Conservation (phyloP, 2,888 invertebrate genomes). For the Pyrocoelia pectoralis region DNA sequence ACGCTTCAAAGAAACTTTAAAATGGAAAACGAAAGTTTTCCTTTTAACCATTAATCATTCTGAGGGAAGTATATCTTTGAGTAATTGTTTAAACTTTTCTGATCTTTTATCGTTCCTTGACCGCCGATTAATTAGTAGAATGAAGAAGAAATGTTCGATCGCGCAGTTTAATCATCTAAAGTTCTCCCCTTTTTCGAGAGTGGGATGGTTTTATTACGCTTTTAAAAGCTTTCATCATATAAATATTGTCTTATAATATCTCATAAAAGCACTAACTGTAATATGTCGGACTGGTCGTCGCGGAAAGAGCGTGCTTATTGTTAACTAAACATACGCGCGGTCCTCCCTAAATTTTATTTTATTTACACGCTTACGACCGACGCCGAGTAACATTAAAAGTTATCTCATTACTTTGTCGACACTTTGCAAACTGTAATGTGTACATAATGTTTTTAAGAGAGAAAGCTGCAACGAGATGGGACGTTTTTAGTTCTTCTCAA, state of each 20-base stretch:
- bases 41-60: slow-evolving; percentile 21
- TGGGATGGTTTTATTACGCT: slow-evolving; percentile 52
- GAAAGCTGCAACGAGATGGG: background rate
- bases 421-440: background rate
- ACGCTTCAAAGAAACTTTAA: slow-evolving; percentile 43
- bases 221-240: slow-evolving; percentile 54
- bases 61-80: too few species aligned
- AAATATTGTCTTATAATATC: slow-evolving; percentile 57
- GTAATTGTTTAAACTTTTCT: too few species aligned
- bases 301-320: slow-evolving; percentile 40
- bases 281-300: slow-evolving; percentile 38
- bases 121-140: too few species aligned
- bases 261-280: slow-evolving; percentile 46
- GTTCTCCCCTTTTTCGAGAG: slow-evolving; percentile 27
- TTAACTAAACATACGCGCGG: slow-evolving; percentile 36
- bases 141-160: background rate
- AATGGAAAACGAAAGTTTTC: slow-evolving; percentile 39
- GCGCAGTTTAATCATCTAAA: slow-evolving; percentile 22
- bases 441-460: background rate
- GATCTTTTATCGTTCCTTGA: background rate
- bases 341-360: slow-evolving; percentile 13
- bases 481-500: background rate
- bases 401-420: slow-evolving; percentile 1
- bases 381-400: background rate
- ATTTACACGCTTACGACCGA: background rate